Conservation (phyloP, 2,888 invertebrate genomes). For the Eupeodes latifasciatus region DNA sequence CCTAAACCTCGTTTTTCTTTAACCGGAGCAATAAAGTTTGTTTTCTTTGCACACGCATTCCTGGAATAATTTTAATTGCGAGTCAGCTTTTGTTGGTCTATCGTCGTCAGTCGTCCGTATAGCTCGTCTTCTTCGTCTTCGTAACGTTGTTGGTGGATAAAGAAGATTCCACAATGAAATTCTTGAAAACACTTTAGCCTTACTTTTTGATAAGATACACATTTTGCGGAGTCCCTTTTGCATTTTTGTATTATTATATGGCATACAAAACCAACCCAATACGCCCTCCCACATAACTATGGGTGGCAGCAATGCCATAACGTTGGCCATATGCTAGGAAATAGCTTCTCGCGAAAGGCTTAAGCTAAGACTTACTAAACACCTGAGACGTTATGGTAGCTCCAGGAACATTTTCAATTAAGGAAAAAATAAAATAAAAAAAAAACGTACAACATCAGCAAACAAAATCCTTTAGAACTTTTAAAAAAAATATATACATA, state of each 20-base stretch:
- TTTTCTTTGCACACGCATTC: constrained; percentile 73
- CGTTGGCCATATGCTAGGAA: constrained; percentile 30
- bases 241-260: constrained; percentile 33
- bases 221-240: constrained; percentile 39
- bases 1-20: constrained; percentile 61
- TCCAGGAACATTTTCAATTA: constrained; percentile 72
- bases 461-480: constrained; percentile 34
- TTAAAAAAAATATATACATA: background rate
- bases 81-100: constrained; percentile 26
- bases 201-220: constrained; percentile 47
- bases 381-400: constrained; percentile 81
- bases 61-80: constrained; percentile 72
- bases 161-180: constrained; percentile 38
- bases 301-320: background rate
- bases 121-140: background rate
- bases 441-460: background rate
- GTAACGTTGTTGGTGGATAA: background rate
- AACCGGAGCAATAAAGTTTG: constrained; percentile 57
- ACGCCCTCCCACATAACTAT: background rate
- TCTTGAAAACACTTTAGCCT: constrained; percentile 55
- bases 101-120: background rate
- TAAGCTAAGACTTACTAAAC: constrained; percentile 83
- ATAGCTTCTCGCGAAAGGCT: constrained; percentile 81
- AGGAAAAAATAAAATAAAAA: constrained; percentile 44
- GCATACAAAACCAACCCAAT: background rate